A percentile compares a stretch with the other conserved stretches of the same genome.
Conservation (phyloP, 37 sponge, comb jelly and placozoan species). For the Crambe crambe region DNA sequence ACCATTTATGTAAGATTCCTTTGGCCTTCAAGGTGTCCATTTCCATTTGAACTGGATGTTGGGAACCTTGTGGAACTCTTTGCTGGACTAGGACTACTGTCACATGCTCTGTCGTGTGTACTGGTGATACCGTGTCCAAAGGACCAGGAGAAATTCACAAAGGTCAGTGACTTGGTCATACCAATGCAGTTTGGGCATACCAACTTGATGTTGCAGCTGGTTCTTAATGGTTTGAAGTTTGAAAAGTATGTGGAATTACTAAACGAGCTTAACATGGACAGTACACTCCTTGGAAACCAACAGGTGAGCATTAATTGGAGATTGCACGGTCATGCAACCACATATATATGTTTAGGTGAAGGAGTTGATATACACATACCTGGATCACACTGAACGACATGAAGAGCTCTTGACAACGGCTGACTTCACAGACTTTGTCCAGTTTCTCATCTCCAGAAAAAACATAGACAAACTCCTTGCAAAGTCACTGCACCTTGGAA, state of each 20-base stretch:
- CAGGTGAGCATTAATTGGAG: constrained; percentile 1
- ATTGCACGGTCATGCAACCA: not conserved
- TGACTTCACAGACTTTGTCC: constrained; percentile 15
- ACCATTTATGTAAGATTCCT: no score
- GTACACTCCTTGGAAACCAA: not conserved
- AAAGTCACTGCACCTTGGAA: constrained; percentile 22
- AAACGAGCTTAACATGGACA: not conserved
- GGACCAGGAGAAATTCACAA: not conserved
- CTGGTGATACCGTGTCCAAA: not conserved
- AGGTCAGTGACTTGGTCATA: not conserved
- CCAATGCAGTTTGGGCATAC: not conserved
- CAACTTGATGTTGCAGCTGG: not conserved
- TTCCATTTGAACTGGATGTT: constrained; percentile 1
- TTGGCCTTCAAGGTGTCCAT: constrained; percentile 18
- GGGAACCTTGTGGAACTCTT: not conserved
- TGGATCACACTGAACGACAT: not conserved
- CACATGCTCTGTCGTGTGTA: constrained; percentile 11
- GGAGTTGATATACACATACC: constrained; percentile 26
- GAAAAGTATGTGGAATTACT: not conserved
- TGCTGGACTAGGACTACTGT: not conserved
- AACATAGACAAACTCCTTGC: constrained; percentile 8
- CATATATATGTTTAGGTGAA: not conserved
- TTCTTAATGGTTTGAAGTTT: not conserved
- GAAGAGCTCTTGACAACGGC: constrained; percentile 5
- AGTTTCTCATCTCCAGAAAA: constrained; percentile 20